Conservation (phyloP, 2,888 invertebrate species). For the Cephalotes varians region DNA sequence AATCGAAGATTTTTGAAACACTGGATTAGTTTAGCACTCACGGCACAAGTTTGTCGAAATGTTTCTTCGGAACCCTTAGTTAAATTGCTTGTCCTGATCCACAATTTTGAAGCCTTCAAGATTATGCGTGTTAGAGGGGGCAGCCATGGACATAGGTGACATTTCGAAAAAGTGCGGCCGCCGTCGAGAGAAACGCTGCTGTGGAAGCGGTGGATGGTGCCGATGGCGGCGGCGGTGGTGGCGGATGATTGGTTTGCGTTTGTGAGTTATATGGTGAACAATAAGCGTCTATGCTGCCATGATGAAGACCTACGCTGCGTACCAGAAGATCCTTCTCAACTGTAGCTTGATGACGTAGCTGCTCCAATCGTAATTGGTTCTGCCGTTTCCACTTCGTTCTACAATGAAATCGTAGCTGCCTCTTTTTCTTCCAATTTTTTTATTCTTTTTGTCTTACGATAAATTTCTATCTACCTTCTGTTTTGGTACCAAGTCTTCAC, state of each 20-base stretch:
- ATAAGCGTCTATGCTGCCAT: conserved; percentile 82
- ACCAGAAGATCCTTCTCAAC: conserved; percentile 90
- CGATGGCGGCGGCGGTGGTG: conserved; percentile 86
- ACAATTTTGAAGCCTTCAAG: conserved; percentile 41
- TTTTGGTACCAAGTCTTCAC: conserved; percentile 99
- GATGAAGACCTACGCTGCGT: conserved; percentile 84
- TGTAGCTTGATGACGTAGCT: conserved; percentile 93
- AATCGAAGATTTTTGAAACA: background rate
- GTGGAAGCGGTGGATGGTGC: conserved; percentile 86
- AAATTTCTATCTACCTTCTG: conserved; percentile 88
- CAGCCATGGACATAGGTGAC: conserved; percentile 92
- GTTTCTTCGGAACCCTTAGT: background rate
- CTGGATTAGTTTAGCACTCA: conserved; percentile 23
- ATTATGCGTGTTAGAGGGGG: conserved; percentile 87
- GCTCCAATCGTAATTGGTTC: conserved; percentile 94
- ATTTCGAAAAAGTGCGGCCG: conserved; percentile 91
- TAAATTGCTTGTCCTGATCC: background rate
- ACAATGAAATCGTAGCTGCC: conserved; percentile 34
- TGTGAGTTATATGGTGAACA: conserved; percentile 81
- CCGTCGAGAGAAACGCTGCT: conserved; percentile 89
- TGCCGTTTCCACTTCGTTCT: conserved; percentile 96
- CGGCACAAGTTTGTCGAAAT: conserved; percentile 24
- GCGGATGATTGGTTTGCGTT: conserved; percentile 83
- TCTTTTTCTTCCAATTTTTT: background rate
- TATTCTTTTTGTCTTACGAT: background rate